Percentiles rank a stretch among this genome's conserved stretches.
Evolutionary conservation across 2,113 vertebrate genomes (phyloP).

Genomic region (Nanger granti): DNA sequence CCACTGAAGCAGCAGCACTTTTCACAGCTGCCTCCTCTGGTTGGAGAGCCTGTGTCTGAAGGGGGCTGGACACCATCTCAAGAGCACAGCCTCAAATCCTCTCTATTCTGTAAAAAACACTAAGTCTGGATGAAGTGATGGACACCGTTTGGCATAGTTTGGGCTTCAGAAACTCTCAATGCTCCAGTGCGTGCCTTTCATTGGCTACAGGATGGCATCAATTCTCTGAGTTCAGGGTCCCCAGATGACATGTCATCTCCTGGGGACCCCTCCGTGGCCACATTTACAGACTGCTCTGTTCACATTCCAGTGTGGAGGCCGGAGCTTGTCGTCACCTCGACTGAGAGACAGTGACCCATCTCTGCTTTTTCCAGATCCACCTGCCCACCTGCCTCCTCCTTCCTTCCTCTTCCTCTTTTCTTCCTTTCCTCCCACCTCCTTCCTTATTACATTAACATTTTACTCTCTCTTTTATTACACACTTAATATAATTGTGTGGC

Average conservation of each 20-base stretch:
- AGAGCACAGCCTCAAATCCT: background rate
- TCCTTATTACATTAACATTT: background rate
- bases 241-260: background rate
- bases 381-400: background rate
- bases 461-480: background rate
- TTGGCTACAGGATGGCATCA: background rate
- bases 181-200: background rate
- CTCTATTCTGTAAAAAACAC: background rate
- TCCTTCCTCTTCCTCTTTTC: background rate
- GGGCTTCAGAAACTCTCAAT: background rate
- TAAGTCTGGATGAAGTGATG: background rate
- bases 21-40: background rate
- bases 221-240: background rate
- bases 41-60: background rate
- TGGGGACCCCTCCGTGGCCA: fast-evolving
- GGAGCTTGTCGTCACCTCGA: background rate
- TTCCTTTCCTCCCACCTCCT: background rate
- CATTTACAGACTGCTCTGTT: fast-evolving
- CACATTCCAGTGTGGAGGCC: background rate
- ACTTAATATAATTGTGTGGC: background rate
- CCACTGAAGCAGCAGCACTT: background rate
- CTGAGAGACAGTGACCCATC: background rate
- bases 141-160: background rate
- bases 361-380: background rate
- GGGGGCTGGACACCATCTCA: fast-evolving